Conservation (phyloP, 2,797 vertebrate genomes). For the Sorex maritimensis region DNA sequence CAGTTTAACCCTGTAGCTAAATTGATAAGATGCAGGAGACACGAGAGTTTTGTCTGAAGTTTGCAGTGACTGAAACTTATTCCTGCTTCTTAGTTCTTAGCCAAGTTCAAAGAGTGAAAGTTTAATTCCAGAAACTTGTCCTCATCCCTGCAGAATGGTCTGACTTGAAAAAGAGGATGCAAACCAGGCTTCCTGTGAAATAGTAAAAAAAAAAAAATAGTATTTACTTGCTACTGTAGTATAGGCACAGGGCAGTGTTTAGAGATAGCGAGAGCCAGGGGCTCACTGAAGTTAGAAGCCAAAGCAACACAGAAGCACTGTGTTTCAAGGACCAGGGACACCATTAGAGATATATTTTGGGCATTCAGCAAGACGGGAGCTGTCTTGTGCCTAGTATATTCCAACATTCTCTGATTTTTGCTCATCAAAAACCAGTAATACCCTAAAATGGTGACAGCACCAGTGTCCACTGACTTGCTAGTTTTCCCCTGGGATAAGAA, state of each 20-base stretch:
- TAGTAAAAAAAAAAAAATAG: conserved; percentile 31
- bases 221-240: not conserved
- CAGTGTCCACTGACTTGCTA: not conserved
- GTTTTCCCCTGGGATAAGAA: not conserved
- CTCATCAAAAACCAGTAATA: no score
- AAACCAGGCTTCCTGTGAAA: not conserved
- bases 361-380: no score
- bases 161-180: not conserved
- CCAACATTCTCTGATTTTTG: no score
- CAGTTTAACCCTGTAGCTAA: conserved; percentile 56
- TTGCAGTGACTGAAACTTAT: conserved; percentile 62
- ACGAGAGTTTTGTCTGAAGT: conserved; percentile 48
- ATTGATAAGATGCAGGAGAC: not conserved
- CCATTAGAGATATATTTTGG: no score
- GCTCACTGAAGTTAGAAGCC: not conserved
- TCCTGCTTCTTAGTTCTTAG: conserved; percentile 25
- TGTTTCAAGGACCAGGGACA: no score
- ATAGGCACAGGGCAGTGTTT: not conserved
- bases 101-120: conserved; percentile 49
- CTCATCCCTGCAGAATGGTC: conserved; percentile 32
- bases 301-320: not conserved
- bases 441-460: not conserved
- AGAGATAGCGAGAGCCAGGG: not conserved
- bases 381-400: no score
- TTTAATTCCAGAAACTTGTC: conserved; percentile 21